Percentiles rank a stretch among this genome's conserved stretches.
These are phyloP conservation scores for Pomacea canaliculata DNA, from an alignment of 2,888 invertebrate species.

Conservation along the genomic window DNA sequence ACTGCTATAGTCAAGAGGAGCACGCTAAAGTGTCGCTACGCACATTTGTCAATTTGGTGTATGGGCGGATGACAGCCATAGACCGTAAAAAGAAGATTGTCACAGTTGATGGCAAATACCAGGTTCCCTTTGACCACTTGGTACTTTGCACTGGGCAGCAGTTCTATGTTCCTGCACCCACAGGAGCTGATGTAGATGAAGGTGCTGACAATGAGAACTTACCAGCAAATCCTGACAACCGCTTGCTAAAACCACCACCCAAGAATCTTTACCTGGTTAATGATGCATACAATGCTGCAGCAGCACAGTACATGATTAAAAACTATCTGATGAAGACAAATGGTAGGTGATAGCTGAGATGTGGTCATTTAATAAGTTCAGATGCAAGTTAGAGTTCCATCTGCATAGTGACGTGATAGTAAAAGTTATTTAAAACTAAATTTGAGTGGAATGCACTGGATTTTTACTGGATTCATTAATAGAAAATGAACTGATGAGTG, in stretches of 20 bases:
- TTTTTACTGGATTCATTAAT: too few relatives aligned
- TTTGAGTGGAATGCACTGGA: too few relatives aligned
- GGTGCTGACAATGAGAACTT: conserved; percentile 42
- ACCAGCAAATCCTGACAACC: conserved; percentile 50
- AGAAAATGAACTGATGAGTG: too few relatives aligned
- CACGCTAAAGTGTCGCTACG: conserved; percentile 75
- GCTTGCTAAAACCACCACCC: conserved; percentile 51
- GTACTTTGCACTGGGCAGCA: conserved; percentile 67
- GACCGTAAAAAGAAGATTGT: conserved; percentile 46
- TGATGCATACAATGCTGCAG: conserved; percentile 66
- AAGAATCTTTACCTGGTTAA: conserved; percentile 66
- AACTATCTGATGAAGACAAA: conserved; percentile 52
- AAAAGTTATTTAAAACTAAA: too few relatives aligned
- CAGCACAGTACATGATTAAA: conserved; percentile 62
- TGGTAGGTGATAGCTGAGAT: conserved; percentile 38
- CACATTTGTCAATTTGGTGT: conserved; percentile 78
- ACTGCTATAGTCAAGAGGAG: conserved; percentile 63
- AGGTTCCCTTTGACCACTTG: conserved; percentile 69
- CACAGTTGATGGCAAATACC: conserved; percentile 12
- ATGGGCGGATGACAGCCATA: conserved; percentile 68
- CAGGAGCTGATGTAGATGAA: conserved; percentile 50
- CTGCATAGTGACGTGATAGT: too few relatives aligned
- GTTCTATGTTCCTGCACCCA: conserved; percentile 64
- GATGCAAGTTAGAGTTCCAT: too few relatives aligned
- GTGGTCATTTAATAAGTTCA: too few relatives aligned